These are phyloP conservation scores for Perizoma affinitatum DNA, from an alignment of 2,888 invertebrate species.

Conservation along the genomic window DNA sequence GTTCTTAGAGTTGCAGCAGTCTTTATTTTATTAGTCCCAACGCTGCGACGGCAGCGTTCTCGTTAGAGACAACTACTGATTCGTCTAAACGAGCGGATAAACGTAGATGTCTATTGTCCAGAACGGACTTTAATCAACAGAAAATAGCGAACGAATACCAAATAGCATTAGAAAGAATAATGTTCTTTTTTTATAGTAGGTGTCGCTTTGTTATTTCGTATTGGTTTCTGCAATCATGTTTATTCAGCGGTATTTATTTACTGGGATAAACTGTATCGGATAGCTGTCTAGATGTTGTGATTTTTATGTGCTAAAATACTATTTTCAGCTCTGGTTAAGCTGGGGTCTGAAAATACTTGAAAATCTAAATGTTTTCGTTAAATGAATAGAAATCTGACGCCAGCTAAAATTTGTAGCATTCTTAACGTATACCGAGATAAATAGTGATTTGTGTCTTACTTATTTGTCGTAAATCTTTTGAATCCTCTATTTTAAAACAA, in stretches of 20 bases:
- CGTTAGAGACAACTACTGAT: constrained; percentile 37
- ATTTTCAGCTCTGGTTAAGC: constrained; percentile 22
- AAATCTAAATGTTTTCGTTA: constrained; percentile 14
- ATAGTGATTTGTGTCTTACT: constrained; percentile 28
- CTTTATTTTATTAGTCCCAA: constrained; percentile 38
- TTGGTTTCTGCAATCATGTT: constrained; percentile 52
- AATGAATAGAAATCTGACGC: constrained; percentile 8
- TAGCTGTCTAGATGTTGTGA: constrained; percentile 42
- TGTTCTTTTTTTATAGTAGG: constrained; percentile 46
- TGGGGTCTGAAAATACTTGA: constrained; percentile 20
- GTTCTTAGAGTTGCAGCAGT: constrained; percentile 34
- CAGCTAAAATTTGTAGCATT: constrained; percentile 23
- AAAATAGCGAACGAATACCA: constrained; percentile 29
- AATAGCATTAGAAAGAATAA: constrained; percentile 25
- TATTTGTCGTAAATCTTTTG: constrained; percentile 29
- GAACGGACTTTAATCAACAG: constrained; percentile 39
- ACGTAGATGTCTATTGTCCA: constrained; percentile 33
- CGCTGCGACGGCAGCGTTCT: constrained; percentile 32
- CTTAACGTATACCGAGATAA: constrained; percentile 29
- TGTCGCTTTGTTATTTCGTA: constrained; percentile 37
- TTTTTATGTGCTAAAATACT: constrained; percentile 25
- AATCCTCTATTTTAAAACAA: constrained; percentile 26
- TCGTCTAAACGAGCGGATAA: constrained; percentile 32
- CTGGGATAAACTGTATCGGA: constrained; percentile 51
- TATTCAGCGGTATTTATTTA: constrained; percentile 55